Evolutionary conservation across 2,797 vertebrate species (phyloP), one percentile per base, ranked within the genome.

Genomic region (Lutjanus campechanus): DNA sequence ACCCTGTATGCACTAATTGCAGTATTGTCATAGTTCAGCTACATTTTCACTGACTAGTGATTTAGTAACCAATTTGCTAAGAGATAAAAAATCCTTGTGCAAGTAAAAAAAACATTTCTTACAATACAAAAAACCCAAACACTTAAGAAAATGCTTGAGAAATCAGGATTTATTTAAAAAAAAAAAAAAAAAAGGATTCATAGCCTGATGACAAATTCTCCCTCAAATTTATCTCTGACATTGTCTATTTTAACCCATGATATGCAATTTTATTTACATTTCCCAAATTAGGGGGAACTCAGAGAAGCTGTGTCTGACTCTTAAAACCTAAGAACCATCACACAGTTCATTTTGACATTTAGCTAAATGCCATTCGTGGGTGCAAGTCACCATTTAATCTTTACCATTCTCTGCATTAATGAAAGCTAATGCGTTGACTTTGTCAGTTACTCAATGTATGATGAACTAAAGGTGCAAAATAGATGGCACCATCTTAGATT

Each of bases 91-190:
- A 64, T 40, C 8, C 11, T 11, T 20, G 11, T 6, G 3, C 11
- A 50, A 40, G 10, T 51, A 0, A 11, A 64, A 2, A 46, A 13
- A 40, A 1, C 29, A 36, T 46, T 8, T 66, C 11, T 50, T 22
- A 20, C 1, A 8, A 69, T 41, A 3, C 22, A 80, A 70, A 36
- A 80, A 70, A 36, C 29, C 29, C n/a, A 41, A 10, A 58, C 49
- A 47, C 2, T 62, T 19, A 6, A 43, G 0, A 36, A 22, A 43
- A 73, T 17, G 5, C 22, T 50, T 17, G 7, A 13, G 13, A 74
- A 83, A 64, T 58, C 46, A 61, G 10, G 5, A 81, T 89, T 85
- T 85, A 84, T 85, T 90, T 69, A 0, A 1, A 65, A 81, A 60
- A 64, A 2, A n/a, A n/a, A n/a, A 58, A 62, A 53, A 2, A 6